Evolutionary conservation across 1,140 invertebrate species (phyloP), one percentile per base, ranked within the genome.

Genomic region (Planococcus citri): DNA sequence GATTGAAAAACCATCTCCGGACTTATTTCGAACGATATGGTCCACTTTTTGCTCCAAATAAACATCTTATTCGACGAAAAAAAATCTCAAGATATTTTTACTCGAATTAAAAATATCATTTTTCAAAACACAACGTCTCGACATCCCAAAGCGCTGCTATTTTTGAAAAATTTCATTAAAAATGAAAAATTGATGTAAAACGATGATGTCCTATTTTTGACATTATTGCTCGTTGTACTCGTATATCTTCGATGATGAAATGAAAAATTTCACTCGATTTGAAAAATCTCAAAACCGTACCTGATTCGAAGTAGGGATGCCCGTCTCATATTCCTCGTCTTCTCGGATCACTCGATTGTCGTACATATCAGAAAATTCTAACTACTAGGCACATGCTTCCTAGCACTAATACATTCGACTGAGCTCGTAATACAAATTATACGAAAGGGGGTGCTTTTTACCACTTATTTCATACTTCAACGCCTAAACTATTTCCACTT

Each of bases 241-340:
- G n/a, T n/a, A n/a, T n/a, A n/a, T n/a, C n/a, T n/a, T n/a, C n/a
- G n/a, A n/a, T n/a, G n/a, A n/a, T n/a, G n/a, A n/a, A n/a, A n/a
- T n/a, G n/a, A n/a, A n/a, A n/a, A n/a, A n/a, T n/a, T n/a, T n/a
- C n/a, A n/a, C n/a, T 33, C 29, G 29, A 33, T 12, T 12, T 33
- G 12, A 12, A 33, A 33, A 64, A 6, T 64, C 24, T 64, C 60
- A 64, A 64, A 64, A 64, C 3, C 3, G 24, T 64, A 64, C 60
- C 60, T 64, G 60, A 64, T 25, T 24, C 8, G 14, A 64, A 22
- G 22, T 64, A 64, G 60, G 60, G 2, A 8, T 37, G 20, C 22
- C 24, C 22, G 20, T 25, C 60, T 64, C 60, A 27, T 64, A 64
- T 64, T 64, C 60, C 6, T 64, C 60, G 3, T 64, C 60, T 64